A percentile compares a stretch with the other conserved stretches of the same genome.
Evolutionary conservation across 2,888 invertebrate species (phyloP).

Genomic region (Tipula confusa): DNA sequence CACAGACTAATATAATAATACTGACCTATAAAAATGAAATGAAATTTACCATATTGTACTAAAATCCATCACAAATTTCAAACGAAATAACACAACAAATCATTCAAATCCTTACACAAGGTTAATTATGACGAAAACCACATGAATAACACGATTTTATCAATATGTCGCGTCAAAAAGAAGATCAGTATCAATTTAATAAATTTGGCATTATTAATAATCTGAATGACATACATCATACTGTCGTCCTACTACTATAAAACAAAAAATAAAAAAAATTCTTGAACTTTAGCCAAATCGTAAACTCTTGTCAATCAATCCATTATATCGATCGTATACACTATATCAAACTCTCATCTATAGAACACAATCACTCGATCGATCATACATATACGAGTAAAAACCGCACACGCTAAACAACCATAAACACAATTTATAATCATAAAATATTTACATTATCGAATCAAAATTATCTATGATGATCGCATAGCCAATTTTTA

Average conservation of each 20-base stretch:
- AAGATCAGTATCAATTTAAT: neutral
- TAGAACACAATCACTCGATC: neutral
- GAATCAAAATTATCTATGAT: neutral
- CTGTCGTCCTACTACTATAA: too few relatives aligned
- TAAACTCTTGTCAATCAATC: neutral
- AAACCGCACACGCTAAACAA: neutral
- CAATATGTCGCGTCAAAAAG: neutral
- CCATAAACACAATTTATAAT: slow-evolving; percentile 20
- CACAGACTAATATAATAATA: neutral
- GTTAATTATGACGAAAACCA: slow-evolving; percentile 12
- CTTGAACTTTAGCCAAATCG: neutral
- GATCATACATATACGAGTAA: neutral
- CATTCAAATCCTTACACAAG: neutral
- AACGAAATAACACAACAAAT: neutral
- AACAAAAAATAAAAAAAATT: neutral
- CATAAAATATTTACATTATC: slow-evolving; percentile 20
- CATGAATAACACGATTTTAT: neutral
- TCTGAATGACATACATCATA: neutral
- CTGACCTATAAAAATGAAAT: neutral
- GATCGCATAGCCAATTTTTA: neutral
- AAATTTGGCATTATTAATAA: neutral
- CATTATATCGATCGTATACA: neutral
- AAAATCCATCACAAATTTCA: neutral
- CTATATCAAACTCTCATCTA: neutral
- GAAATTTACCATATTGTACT: neutral